phyloP scores from a whole-genome alignment of 2,888 invertebrate species.

The Leucophora obtusa region DNA sequence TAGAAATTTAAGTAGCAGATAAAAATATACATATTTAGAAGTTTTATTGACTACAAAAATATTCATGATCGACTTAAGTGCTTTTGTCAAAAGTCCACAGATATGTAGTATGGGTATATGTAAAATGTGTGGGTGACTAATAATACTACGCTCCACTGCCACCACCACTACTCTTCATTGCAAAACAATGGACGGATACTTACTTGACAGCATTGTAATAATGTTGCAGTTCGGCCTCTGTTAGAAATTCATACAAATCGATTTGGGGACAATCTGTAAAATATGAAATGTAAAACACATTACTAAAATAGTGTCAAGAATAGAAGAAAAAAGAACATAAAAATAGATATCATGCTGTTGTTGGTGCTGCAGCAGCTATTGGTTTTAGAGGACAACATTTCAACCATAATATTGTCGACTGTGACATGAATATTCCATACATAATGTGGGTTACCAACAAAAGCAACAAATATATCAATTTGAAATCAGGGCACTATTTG shows the following conservation, averaged over 20 bases:
- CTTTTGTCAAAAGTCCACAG: too few relatives aligned
- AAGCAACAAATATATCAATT: slow-evolving; percentile 30
- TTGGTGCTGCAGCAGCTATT: neutral
- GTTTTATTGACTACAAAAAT: too few relatives aligned
- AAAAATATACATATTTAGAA: too few relatives aligned
- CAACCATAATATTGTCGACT: slow-evolving; percentile 25
- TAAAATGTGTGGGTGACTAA: slow-evolving; percentile 61
- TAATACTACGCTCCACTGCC: neutral
- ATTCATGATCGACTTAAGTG: too few relatives aligned
- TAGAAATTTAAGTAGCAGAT: too few relatives aligned
- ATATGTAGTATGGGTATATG: slow-evolving; percentile 51
- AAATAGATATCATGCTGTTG: slow-evolving; percentile 27
- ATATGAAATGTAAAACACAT: slow-evolving; percentile 63
- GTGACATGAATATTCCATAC: slow-evolving; percentile 28
- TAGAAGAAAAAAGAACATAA: slow-evolving; percentile 15
- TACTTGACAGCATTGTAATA: slow-evolving; percentile 90
- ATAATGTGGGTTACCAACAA: slow-evolving; percentile 46
- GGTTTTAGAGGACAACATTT: slow-evolving; percentile 7
- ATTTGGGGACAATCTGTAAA: slow-evolving; percentile 77
- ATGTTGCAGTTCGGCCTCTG: slow-evolving; percentile 95
- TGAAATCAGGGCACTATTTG: slow-evolving; percentile 49
- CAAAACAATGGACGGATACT: slow-evolving; percentile 69
- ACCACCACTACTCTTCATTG: neutral
- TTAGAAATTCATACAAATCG: slow-evolving; percentile 92
- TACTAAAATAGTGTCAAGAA: slow-evolving; percentile 18